A percentile compares a stretch with the other conserved stretches of the same genome.
Evolutionary conservation across 1,140 invertebrate species (phyloP).

Genomic region (Oedothorax gibbosus): DNA sequence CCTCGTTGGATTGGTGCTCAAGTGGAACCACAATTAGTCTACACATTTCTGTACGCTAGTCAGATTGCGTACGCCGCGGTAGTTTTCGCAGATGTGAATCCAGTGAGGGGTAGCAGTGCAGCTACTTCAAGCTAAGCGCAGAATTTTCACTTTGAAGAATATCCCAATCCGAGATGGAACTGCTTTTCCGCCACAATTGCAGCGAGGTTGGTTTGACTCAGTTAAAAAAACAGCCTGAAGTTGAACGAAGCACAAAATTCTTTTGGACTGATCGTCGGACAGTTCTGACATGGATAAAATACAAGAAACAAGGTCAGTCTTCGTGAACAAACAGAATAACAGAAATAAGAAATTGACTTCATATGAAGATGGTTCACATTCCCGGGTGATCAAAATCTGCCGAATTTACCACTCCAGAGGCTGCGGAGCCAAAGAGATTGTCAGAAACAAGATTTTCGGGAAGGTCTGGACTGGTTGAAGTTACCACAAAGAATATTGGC

Average conservation of each 20-base stretch:
- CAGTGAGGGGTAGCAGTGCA: slow-evolving; percentile 15
- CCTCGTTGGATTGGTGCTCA: not conserved
- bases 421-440: not conserved
- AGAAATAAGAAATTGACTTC: slow-evolving; percentile 16
- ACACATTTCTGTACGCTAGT: slow-evolving; percentile 22
- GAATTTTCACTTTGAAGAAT: slow-evolving; percentile 15
- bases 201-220: slow-evolving; percentile 12
- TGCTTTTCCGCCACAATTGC: not conserved
- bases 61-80: slow-evolving; percentile 27
- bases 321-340: slow-evolving; percentile 25
- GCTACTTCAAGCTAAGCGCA: slow-evolving; percentile 2
- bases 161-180: not conserved
- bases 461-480: slow-evolving; percentile 16
- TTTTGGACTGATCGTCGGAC: slow-evolving; percentile 50
- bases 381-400: slow-evolving; percentile 3
- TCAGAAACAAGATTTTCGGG: not conserved
- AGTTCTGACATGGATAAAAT: slow-evolving; percentile 25
- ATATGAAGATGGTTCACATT: slow-evolving; percentile 1
- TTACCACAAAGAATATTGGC: slow-evolving; percentile 8
- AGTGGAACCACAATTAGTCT: not conserved
- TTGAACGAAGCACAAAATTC: not conserved
- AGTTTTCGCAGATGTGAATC: slow-evolving; percentile 21
- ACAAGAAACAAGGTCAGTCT: not conserved
- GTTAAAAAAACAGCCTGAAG: slow-evolving; percentile 7
- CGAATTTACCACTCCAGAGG: slow-evolving; percentile 21